phyloP scores from a whole-genome alignment of 2,797 vertebrate genomes.

The Threskiornis aethiopicus region DNA sequence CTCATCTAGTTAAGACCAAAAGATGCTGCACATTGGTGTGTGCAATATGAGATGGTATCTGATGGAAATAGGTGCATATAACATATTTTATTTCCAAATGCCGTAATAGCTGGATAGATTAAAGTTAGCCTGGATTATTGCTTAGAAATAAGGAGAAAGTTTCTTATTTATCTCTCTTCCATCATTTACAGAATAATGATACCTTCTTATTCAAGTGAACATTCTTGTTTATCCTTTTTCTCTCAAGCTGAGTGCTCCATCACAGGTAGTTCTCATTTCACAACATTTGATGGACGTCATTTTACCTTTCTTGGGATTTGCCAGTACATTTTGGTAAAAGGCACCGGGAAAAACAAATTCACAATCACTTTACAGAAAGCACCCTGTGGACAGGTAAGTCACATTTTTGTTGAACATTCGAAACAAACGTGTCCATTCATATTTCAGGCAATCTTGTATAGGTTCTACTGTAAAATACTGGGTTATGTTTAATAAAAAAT shows the following conservation, averaged over 20 bases:
- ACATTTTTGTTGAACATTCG: neutral
- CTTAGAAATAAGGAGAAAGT: neutral
- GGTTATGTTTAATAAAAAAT: neutral
- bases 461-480: neutral
- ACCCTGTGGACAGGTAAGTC: slow-evolving; percentile 88
- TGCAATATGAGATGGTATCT: neutral
- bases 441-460: neutral
- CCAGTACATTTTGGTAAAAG: slow-evolving; percentile 94
- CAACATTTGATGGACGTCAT: slow-evolving; percentile 94
- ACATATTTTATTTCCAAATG: neutral
- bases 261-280: slow-evolving; percentile 90
- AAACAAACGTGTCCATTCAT: neutral
- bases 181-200: neutral
- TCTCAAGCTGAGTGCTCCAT: slow-evolving; percentile 89
- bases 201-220: neutral
- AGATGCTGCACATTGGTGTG: neutral
- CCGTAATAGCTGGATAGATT: neutral
- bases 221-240: neutral
- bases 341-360: slow-evolving; percentile 88
- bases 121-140: neutral
- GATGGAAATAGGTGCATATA: neutral
- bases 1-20: neutral
- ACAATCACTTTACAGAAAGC: slow-evolving; percentile 91
- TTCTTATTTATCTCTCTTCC: neutral
- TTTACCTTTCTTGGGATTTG: slow-evolving; percentile 93